Conservation (phyloP, 2,797 vertebrate genomes). For the Melanotaenia nigrans region DNA sequence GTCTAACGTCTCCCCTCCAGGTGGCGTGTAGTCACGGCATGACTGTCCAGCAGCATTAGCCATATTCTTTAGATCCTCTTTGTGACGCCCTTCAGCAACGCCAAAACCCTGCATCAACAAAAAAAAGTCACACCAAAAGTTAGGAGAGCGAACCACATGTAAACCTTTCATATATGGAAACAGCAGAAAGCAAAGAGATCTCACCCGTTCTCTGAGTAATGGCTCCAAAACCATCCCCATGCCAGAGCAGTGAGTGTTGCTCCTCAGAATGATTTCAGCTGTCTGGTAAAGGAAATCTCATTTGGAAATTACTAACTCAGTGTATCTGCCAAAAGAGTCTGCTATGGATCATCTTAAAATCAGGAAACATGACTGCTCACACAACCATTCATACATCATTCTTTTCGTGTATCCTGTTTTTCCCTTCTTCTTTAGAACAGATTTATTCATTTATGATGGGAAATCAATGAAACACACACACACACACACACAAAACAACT, state of each 20-base stretch:
- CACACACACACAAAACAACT: too few species aligned
- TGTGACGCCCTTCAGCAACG: conserved; percentile 88
- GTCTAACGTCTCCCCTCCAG: conserved; percentile 91
- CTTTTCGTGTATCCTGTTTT: conserved; percentile 47
- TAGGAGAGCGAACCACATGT: background rate
- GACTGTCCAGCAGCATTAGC: conserved; percentile 90
- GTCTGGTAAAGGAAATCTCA: conserved; percentile 69
- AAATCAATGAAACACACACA: conserved; percentile 9
- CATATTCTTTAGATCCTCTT: conserved; percentile 90
- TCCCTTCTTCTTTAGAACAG: background rate
- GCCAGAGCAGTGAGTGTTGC: conserved; percentile 74
- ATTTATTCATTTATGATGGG: background rate
- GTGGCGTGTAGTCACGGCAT: conserved; percentile 88
- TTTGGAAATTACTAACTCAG: conserved; percentile 41
- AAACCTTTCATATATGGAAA: background rate
- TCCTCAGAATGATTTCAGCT: conserved; percentile 79
- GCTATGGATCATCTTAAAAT: background rate
- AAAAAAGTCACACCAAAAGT: conserved; percentile 1
- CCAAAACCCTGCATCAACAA: conserved; percentile 87
- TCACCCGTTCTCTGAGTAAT: conserved; percentile 82
- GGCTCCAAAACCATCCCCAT: conserved; percentile 76
- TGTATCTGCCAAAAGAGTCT: background rate
- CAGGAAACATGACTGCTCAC: conserved; percentile 27
- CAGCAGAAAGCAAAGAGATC: conserved; percentile 3
- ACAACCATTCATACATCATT: conserved; percentile 38